A percentile compares a stretch with the other conserved stretches of the same genome.
Evolutionary conservation across 2,113 vertebrate genomes (phyloP).

Genomic region (Baryphthengus martii): DNA sequence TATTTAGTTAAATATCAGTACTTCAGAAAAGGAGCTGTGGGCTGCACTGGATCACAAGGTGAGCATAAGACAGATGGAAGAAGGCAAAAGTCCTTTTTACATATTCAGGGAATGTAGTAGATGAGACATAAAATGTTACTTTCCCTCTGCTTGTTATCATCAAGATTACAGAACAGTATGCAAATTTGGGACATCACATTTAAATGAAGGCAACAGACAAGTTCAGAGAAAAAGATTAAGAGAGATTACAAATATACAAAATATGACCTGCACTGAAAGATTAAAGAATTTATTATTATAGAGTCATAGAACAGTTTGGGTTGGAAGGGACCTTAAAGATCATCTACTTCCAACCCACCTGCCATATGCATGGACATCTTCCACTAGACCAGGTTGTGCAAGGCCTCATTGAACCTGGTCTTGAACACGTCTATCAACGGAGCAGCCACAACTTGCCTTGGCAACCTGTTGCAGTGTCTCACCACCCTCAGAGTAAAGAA

Average conservation of each 20-base stretch:
- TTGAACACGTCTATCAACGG: no score
- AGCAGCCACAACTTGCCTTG: no score
- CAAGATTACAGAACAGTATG: not conserved
- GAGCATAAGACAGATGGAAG: not conserved
- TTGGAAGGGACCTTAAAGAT: no score
- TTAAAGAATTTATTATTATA: not conserved
- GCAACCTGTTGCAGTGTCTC: no score
- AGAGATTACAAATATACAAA: not conserved
- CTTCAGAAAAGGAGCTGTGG: not conserved
- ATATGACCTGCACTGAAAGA: not conserved
- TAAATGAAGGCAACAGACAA: not conserved
- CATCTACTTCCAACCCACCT: no score
- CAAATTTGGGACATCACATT: not conserved
- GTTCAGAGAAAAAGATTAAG: not conserved
- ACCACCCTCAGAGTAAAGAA: no score
- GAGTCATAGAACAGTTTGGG: no score
- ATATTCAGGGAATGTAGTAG: not conserved
- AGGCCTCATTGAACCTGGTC: no score
- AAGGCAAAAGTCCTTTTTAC: not conserved
- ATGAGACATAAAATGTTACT: not conserved
- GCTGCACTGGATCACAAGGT: not conserved
- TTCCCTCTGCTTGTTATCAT: not conserved
- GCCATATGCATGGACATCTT: no score
- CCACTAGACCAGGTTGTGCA: no score
- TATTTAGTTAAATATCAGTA: not conserved